A percentile compares a stretch with the other conserved stretches of the same genome.
These are phyloP conservation scores for Drosophila ercepeae DNA, from an alignment of 1,140 invertebrate species.

Conservation along the genomic window DNA sequence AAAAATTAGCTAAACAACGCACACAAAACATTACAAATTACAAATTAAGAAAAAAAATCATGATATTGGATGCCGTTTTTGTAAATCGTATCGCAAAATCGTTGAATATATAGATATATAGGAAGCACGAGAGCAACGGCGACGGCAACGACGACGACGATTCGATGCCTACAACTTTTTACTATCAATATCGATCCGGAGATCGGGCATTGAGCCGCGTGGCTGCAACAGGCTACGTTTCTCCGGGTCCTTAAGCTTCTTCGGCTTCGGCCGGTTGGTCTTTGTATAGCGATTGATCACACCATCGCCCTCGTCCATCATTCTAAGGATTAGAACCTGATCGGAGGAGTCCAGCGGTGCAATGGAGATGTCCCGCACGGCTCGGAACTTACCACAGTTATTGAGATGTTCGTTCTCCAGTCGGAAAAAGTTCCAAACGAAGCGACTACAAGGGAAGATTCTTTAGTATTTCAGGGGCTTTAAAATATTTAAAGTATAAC, in stretches of 20 bases:
- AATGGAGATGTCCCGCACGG: slow-evolving; percentile 98
- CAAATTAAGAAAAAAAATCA: slow-evolving; percentile 29
- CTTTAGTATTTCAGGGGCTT: background rate
- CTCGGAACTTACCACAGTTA: slow-evolving; percentile 99
- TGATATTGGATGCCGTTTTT: background rate
- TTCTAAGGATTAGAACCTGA: slow-evolving; percentile 94
- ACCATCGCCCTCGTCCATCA: slow-evolving; percentile 98
- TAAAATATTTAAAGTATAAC: background rate
- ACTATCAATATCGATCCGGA: slow-evolving; percentile 82
- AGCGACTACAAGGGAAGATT: slow-evolving; percentile 88
- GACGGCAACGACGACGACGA: too few species aligned
- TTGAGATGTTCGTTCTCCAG: slow-evolving; percentile 99
- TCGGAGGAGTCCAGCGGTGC: slow-evolving; percentile 97
- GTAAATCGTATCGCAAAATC: slow-evolving; percentile 22
- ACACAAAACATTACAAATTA: slow-evolving; percentile 28
- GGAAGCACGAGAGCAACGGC: slow-evolving; percentile 11
- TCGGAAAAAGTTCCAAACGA: slow-evolving; percentile 99
- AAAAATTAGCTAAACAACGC: slow-evolving; percentile 58
- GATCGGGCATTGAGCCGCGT: slow-evolving; percentile 84
- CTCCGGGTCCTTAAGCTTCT: slow-evolving; percentile 86
- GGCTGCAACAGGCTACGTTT: slow-evolving; percentile 85
- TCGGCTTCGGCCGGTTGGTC: slow-evolving; percentile 84
- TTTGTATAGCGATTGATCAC: slow-evolving; percentile 90
- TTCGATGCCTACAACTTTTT: slow-evolving; percentile 71
- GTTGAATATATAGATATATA: slow-evolving; percentile 15